Evolutionary conservation across 2,113 vertebrate species (phyloP).

Genomic region (Clarias magur): DNA sequence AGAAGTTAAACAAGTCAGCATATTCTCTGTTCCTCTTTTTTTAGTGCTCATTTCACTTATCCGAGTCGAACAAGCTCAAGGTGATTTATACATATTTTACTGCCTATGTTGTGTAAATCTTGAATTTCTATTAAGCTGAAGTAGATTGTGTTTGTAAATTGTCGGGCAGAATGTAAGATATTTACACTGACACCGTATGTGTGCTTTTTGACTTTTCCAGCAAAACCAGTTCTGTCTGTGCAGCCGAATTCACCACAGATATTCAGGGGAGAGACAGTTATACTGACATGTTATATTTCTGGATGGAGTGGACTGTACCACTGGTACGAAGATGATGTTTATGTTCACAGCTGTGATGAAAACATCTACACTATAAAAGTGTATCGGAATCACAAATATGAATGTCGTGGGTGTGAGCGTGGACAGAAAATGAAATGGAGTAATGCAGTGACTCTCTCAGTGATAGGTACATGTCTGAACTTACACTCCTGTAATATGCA

Average conservation of each 20-base stretch:
- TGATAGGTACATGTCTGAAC: conserved; percentile 18
- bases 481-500: not conserved
- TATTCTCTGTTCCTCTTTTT: conserved; percentile 33
- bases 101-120: not conserved
- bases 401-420: not conserved
- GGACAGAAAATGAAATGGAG: not conserved
- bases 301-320: not conserved
- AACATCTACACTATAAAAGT: not conserved
- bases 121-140: not conserved
- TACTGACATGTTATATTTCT: not conserved
- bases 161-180: not conserved
- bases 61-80: conserved; percentile 3
- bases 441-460: conserved; percentile 23
- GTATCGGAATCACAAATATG: not conserved
- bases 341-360: not conserved
- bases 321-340: not conserved
- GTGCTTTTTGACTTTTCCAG: not conserved
- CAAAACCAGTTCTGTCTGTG: not conserved
- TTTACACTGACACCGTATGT: not conserved
- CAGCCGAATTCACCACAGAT: not conserved
- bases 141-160: not conserved
- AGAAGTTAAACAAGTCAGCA: not conserved
- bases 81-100: conserved; percentile 10
- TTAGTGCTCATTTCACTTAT: conserved; percentile 12
- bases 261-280: conserved; percentile 22